Percentiles rank a stretch among this genome's conserved stretches.
phyloP scores from a whole-genome alignment of 2,888 invertebrate genomes.

The Alsophila aescularia region DNA sequence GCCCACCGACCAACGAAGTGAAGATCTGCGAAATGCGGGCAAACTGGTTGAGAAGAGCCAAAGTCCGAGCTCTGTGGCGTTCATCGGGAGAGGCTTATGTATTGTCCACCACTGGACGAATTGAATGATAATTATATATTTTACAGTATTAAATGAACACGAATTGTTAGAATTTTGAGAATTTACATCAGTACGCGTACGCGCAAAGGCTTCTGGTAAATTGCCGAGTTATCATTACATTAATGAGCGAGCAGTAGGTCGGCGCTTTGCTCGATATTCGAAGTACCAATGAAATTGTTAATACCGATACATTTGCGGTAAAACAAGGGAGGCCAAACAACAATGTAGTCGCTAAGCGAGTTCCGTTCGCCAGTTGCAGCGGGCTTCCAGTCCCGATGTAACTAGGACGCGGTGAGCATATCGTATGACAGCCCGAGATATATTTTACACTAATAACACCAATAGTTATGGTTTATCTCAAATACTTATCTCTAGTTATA shows the following conservation, averaged over 20 bases:
- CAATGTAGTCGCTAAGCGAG: conserved; percentile 80
- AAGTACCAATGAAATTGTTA: conserved; percentile 13
- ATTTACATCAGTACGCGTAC: not conserved
- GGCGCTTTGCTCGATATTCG: conserved; percentile 14
- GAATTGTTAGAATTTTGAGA: too few relatives aligned
- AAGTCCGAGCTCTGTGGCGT: too few relatives aligned
- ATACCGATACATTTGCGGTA: conserved; percentile 39
- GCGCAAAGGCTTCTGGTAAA: too few relatives aligned
- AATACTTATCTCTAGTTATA: not conserved
- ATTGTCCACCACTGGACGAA: too few relatives aligned
- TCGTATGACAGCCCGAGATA: conserved; percentile 44
- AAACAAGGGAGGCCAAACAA: conserved; percentile 63
- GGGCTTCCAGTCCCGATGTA: conserved; percentile 66
- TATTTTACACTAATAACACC: conserved; percentile 5
- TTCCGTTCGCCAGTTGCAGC: conserved; percentile 73
- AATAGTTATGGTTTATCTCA: conserved; percentile 5
- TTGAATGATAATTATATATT: too few relatives aligned
- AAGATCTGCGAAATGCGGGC: too few relatives aligned
- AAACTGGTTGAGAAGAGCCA: too few relatives aligned
- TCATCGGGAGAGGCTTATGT: too few relatives aligned
- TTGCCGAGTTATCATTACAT: not conserved
- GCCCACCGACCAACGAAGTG: too few relatives aligned
- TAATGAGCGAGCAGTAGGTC: not conserved
- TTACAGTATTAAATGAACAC: too few relatives aligned
- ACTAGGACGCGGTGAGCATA: conserved; percentile 68